Evolutionary conservation across 2,888 invertebrate species (phyloP).

Genomic region (Archips xylosteana): DNA sequence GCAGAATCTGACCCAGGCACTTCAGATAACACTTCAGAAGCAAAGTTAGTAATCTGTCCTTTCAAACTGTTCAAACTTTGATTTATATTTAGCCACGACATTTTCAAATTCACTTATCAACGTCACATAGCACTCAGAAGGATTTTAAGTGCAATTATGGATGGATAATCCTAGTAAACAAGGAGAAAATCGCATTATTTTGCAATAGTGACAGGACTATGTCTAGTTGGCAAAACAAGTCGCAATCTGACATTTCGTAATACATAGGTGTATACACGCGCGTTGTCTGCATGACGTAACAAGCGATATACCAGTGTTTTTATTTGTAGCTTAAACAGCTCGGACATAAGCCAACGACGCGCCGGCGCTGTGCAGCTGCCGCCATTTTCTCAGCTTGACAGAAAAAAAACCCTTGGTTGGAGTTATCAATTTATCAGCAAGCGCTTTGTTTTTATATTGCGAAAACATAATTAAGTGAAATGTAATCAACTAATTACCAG

Average conservation of each 20-base stretch:
- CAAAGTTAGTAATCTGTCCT: slow-evolving; percentile 95
- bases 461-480: neutral
- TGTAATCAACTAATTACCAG: neutral
- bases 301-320: neutral
- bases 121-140: slow-evolving; percentile 68
- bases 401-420: neutral
- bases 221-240: slow-evolving; percentile 85
- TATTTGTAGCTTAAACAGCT: slow-evolving; percentile 19
- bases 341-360: slow-evolving; percentile 29
- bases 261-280: slow-evolving; percentile 29
- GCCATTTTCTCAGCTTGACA: slow-evolving; percentile 42
- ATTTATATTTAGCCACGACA: slow-evolving; percentile 90
- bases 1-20: slow-evolving; percentile 82
- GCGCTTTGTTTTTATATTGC: slow-evolving; percentile 13
- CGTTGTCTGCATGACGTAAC: slow-evolving; percentile 26
- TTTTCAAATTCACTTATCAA: slow-evolving; percentile 61
- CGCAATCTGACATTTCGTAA: slow-evolving; percentile 54
- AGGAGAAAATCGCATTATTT: slow-evolving; percentile 80
- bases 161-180: slow-evolving; percentile 69
- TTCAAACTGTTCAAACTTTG: slow-evolving; percentile 90
- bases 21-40: slow-evolving; percentile 95
- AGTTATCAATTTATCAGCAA: slow-evolving; percentile 22
- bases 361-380: slow-evolving; percentile 32
- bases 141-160: slow-evolving; percentile 55
- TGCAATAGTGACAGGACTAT: slow-evolving; percentile 73